Base-by-base conservation (phyloP, 2,888 invertebrate species). In the Chrysolina americana region DNA sequence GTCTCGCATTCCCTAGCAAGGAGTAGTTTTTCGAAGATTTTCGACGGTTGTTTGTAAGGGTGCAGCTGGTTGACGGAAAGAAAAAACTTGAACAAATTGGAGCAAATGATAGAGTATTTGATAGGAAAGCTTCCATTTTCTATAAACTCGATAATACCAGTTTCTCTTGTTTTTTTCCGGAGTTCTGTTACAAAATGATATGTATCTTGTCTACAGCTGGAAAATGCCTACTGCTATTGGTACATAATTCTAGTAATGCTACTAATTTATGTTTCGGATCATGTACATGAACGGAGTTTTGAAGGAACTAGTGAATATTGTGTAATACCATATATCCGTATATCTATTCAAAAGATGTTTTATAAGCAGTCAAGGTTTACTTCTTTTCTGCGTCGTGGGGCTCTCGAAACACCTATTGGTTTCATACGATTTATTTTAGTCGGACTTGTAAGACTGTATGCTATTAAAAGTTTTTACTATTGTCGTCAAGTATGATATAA, bases 341-440 rank as follows among this genome's bases (percentile, higher is more conserved):
- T n/a, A 41, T 48, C 41, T 44, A 50, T 74, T 59, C 62, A 15
- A 74, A 63, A 66, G 66, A 70, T 70, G 74, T 59, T 70, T 74
- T 65, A 65, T 63, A 53, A 66, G 65, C 53, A 62, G 64, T 53
- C 74, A 74, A 74, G 74, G 74, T 44, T 70, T 68, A 74, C 74
- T 70, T 70, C 70, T 68, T 74, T 74, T 73, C 62, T 65, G 36
- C 65, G 74, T 56, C 74, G 74, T 74, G 70, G 74, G 74, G 70
- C 66, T 74, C 47, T 74, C 47, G 23, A 44, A 53, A 74, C 74
- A 74, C 74, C 74, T 65, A 74, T 70, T 36, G 73, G 70, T 68
- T 66, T 62, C 53, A 17, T 73, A 65, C 70, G 65, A 65, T 65
- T 70, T 69, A 73, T 73, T 68, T 73, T 64, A 65, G 28, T 48